Evolutionary conservation across 2,113 vertebrate genomes (phyloP), one percentile per base, ranked within the genome.

Genomic region (Syrrhaptes paradoxus): DNA sequence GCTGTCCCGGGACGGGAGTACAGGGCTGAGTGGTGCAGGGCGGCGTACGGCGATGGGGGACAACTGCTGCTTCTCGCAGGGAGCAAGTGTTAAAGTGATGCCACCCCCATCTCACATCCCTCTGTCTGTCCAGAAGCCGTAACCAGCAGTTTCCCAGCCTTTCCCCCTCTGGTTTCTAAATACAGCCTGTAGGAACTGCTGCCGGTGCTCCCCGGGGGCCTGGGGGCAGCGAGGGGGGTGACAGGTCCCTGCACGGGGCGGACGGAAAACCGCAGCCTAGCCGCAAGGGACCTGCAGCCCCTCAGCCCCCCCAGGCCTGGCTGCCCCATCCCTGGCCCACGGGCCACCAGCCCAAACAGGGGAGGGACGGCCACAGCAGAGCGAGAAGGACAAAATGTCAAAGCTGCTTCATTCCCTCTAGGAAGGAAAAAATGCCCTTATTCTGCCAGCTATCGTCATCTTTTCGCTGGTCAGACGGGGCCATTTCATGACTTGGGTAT

Each of bases 181-280:
- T 9, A 25, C 51, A 49, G 51, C 49, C 58, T 21, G 61, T 5
- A 73, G 70, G 55, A 87, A 80, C 32, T 1, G 1, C 29, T 36
- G 54, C 4, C 0, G 2, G 28, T 24, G 22, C 58, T 73, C 63
- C 48, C 52, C 0, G 2, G 51, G 32, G 76, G 13, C n/a, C 6
- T 3, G 71, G 17, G 41, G 36, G 54, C 36, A 24, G 36, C 48
- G 46, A 46, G 11, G 38, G 21, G 11, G 38, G 25, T 7, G 18
- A 17, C 3, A 7, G 41, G 46, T 21, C 55, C 46, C 67, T 16
- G 25, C 10, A 13, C 13, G 13, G 0, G 45, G 26, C 24, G 38
- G 22, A 38, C 38, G 38, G 1, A 8, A 5, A 0, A 2, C 58
- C 12, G 1, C 2, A 4, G 36, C 76, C 36, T n/a, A 32, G 48